Percentiles rank a stretch among this genome's conserved stretches.
phyloP scores from a whole-genome alignment of 2,888 invertebrate genomes.

The Alloplasta piceator region DNA sequence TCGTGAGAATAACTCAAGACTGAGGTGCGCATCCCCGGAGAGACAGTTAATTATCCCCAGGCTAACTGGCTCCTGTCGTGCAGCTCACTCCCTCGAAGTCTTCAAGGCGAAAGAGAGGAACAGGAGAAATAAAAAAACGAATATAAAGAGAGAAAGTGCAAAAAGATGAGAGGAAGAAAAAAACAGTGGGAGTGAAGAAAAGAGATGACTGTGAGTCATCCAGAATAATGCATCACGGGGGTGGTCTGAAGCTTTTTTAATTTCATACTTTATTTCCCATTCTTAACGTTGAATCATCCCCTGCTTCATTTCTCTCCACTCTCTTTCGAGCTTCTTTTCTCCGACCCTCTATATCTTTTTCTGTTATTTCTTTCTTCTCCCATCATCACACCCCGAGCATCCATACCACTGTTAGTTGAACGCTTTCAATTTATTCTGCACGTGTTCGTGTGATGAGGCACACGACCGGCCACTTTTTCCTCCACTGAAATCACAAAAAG shows the following conservation, averaged over 20 bases:
- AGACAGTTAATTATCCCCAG: slow-evolving; percentile 63
- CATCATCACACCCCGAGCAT: slow-evolving; percentile 37
- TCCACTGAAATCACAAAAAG: neutral
- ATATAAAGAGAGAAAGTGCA: slow-evolving; percentile 24
- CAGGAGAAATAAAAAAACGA: slow-evolving; percentile 16
- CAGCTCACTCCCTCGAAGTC: slow-evolving; percentile 17
- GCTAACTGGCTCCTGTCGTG: slow-evolving; percentile 61
- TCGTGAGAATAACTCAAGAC: slow-evolving; percentile 60
- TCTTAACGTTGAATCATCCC: slow-evolving; percentile 41
- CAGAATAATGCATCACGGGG: slow-evolving; percentile 57
- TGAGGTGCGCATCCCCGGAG: slow-evolving; percentile 30
- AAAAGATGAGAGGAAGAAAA: slow-evolving; percentile 33
- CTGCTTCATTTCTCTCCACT: slow-evolving; percentile 32
- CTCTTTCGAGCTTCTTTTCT: slow-evolving; percentile 28
- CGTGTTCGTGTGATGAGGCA: slow-evolving; percentile 50
- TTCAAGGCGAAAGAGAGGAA: slow-evolving; percentile 41
- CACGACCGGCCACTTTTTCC: slow-evolving; percentile 42
- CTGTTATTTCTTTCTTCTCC: slow-evolving; percentile 19
- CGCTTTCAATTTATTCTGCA: slow-evolving; percentile 62
- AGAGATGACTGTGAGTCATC: slow-evolving; percentile 31
- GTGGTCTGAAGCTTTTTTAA: slow-evolving; percentile 59
- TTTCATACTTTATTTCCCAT: slow-evolving; percentile 59
- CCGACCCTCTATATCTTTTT: slow-evolving; percentile 10
- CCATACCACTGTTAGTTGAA: slow-evolving; percentile 51
- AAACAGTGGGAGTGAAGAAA: slow-evolving; percentile 23